Conservation (phyloP, 1,140 invertebrate genomes). For the Sitodiplosis mosellana region DNA sequence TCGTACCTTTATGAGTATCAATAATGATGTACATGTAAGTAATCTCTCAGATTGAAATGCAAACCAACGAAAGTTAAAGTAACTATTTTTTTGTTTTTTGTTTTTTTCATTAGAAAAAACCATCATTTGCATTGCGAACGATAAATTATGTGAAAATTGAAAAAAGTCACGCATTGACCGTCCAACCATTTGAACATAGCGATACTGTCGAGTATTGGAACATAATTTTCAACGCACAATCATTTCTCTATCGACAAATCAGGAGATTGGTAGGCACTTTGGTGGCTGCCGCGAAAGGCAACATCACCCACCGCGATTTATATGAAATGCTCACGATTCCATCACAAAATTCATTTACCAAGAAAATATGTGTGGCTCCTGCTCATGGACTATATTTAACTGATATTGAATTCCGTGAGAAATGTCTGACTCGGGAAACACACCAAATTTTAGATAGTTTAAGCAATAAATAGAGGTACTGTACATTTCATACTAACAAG, state of each 20-base stretch:
- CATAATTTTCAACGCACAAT: constrained; percentile 34
- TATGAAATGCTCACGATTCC: constrained; percentile 55
- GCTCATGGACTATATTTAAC: constrained; percentile 47
- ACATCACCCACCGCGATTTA: constrained; percentile 37
- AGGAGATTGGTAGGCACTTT: constrained; percentile 49
- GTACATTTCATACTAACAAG: too few species aligned
- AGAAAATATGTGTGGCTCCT: constrained; percentile 28
- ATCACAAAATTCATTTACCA: constrained; percentile 42
- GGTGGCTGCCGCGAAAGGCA: constrained; percentile 33
- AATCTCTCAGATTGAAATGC: too few species aligned
- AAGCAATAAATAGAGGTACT: too few species aligned
- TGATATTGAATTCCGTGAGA: constrained; percentile 41
- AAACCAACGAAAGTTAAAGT: too few species aligned
- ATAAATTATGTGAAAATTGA: constrained; percentile 30
- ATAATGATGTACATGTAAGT: constrained; percentile 10
- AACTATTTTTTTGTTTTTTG: too few species aligned
- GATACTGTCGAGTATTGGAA: constrained; percentile 40
- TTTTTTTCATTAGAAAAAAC: constrained; percentile 10
- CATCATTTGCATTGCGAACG: constrained; percentile 26
- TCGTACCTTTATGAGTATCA: constrained; percentile 35
- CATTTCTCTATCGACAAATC: constrained; percentile 57
- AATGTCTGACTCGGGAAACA: constrained; percentile 6
- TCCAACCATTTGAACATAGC: constrained; percentile 12
- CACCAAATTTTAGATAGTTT: too few species aligned
- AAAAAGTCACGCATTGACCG: constrained; percentile 25